Conservation (phyloP, 2,113 vertebrate species). For the Apus apus region DNA sequence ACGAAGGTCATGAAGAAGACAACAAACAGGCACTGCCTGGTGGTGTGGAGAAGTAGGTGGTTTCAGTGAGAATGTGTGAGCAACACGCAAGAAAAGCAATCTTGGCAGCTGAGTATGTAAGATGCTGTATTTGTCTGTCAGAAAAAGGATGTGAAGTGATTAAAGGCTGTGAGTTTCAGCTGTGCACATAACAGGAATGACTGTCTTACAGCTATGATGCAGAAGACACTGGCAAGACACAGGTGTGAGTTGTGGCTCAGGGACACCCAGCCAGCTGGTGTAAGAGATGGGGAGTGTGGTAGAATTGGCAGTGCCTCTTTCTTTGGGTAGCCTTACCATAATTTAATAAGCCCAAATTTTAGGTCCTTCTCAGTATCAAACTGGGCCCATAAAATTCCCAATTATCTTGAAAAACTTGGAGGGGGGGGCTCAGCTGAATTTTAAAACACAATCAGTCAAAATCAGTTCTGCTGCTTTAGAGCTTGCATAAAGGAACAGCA, state of each 20-base stretch:
- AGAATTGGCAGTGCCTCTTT: background rate
- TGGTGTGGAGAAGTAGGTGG: background rate
- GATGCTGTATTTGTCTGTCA: background rate
- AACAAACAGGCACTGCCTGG: background rate
- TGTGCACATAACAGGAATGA: rapidly evolving
- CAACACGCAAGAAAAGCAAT: background rate
- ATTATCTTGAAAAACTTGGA: background rate
- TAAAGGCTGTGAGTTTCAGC: background rate
- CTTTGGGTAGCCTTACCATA: background rate
- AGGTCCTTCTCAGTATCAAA: background rate
- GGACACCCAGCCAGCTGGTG: background rate
- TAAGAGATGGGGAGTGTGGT: rapidly evolving
- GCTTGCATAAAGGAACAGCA: background rate
- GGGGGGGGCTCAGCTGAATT: background rate
- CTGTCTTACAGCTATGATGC: background rate
- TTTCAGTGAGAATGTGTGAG: background rate
- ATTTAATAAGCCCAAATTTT: background rate
- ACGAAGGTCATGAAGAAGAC: rapidly evolving
- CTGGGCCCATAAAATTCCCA: background rate
- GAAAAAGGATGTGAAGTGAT: background rate
- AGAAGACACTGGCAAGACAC: rapidly evolving
- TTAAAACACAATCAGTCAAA: background rate
- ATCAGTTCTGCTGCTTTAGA: background rate
- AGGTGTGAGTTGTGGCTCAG: background rate
- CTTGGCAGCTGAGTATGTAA: background rate